These are phyloP conservation scores for Lophius piscatorius DNA, from an alignment of 2,113 vertebrate species.

Conservation along the genomic window DNA sequence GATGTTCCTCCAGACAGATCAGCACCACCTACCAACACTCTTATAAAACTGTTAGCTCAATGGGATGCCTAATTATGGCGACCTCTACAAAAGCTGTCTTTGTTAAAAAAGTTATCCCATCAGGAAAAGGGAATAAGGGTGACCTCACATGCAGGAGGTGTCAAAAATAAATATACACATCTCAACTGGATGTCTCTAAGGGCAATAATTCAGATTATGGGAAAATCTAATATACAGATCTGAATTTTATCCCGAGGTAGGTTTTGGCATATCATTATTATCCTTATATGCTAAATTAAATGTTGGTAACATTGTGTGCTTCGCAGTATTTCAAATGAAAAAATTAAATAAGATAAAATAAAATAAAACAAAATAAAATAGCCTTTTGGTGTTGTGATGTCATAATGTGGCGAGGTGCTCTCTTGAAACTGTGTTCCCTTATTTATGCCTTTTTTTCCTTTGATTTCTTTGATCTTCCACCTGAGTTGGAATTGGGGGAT, in stretches of 20 bases:
- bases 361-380: no score
- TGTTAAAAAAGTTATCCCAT: slow-evolving; percentile 18
- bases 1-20: slow-evolving; percentile 30
- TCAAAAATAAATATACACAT: slow-evolving; percentile 7
- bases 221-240: no score
- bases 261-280: no score
- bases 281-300: no score
- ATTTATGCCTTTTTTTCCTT: not conserved
- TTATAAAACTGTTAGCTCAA: slow-evolving; percentile 32
- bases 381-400: no score
- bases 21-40: no score
- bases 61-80: slow-evolving; percentile 20
- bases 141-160: slow-evolving; percentile 16
- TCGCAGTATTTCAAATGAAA: no score
- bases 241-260: no score
- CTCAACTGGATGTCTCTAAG: slow-evolving; percentile 8
- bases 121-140: not conserved
- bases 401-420: no score
- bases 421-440: not conserved
- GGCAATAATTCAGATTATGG: slow-evolving; percentile 11
- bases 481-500: no score
- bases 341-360: no score
- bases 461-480: not conserved
- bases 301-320: no score
- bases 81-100: slow-evolving; percentile 11